phyloP scores from a whole-genome alignment of 2,113 vertebrate species.

The Grus americana region DNA sequence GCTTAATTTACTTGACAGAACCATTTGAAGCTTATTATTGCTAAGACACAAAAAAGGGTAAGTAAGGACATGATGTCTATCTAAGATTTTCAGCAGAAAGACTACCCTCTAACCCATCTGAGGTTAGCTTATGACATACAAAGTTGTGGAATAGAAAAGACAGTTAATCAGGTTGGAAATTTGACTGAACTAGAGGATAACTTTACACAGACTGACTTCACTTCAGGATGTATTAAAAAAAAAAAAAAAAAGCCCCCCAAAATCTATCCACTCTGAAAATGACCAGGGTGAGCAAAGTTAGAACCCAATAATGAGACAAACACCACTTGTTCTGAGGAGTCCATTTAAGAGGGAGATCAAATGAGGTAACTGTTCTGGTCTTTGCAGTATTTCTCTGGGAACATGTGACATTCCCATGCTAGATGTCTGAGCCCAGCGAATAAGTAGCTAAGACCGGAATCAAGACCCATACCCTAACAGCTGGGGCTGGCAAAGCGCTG shows the following conservation, averaged over 20 bases:
- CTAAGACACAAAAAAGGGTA: neutral
- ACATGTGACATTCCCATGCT: neutral
- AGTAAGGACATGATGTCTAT: neutral
- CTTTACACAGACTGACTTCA: neutral
- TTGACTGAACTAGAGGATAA: neutral
- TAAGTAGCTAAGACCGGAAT: neutral
- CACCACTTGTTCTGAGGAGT: neutral
- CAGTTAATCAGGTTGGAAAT: neutral
- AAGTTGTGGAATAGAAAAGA: conserved; percentile 4
- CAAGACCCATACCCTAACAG: neutral
- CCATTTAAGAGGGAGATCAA: neutral
- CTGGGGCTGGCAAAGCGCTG: neutral
- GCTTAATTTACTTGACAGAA: conserved; percentile 48
- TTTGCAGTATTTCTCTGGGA: neutral
- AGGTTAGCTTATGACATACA: neutral
- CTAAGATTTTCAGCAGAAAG: neutral
- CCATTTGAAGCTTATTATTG: conserved; percentile 13
- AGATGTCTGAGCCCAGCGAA: neutral
- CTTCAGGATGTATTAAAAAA: neutral
- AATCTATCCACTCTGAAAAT: neutral
- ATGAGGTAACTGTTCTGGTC: neutral
- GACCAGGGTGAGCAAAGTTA: neutral
- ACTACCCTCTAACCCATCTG: neutral
- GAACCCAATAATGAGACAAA: neutral
- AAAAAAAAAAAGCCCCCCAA: too few relatives aligned